These are phyloP conservation scores for Heteractis magnifica DNA, from an alignment of 92 coral and sea anemone species.

Conservation along the genomic window DNA sequence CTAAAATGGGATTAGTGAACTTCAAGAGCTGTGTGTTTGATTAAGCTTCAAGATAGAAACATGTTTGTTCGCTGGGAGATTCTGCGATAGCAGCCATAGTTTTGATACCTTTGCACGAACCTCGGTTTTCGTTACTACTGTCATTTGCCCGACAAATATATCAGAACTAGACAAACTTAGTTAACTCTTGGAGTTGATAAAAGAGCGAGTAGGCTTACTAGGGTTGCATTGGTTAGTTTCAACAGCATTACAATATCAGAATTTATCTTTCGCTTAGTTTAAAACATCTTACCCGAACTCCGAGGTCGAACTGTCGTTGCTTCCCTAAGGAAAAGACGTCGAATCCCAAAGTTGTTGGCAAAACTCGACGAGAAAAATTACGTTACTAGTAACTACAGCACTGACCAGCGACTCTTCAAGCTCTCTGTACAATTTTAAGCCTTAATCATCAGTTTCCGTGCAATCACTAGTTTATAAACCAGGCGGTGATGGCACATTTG, in stretches of 20 bases:
- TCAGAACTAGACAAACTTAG: too few relatives aligned
- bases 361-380: not conserved
- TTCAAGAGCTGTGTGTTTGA: conserved; percentile 7
- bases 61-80: not conserved
- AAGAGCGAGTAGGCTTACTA: too few relatives aligned
- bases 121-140: too few relatives aligned
- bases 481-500: conserved; percentile 31
- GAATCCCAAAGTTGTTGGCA: not conserved
- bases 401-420: not conserved
- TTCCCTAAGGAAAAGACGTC: not conserved
- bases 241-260: not conserved
- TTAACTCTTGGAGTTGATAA: too few relatives aligned
- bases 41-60: conserved; percentile 3
- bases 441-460: not conserved
- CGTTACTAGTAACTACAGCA: not conserved
- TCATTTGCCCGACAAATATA: not conserved
- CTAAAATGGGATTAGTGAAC: not conserved
- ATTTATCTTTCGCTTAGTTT: not conserved
- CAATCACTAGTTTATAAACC: conserved; percentile 12
- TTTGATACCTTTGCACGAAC: not conserved
- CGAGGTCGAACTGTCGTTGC: not conserved
- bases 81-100: not conserved
- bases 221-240: too few relatives aligned
- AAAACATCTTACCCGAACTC: not conserved
- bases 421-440: conserved; percentile 1